Base-by-base conservation (phyloP, 2,797 vertebrate genomes). In the Myotis myotis region DNA sequence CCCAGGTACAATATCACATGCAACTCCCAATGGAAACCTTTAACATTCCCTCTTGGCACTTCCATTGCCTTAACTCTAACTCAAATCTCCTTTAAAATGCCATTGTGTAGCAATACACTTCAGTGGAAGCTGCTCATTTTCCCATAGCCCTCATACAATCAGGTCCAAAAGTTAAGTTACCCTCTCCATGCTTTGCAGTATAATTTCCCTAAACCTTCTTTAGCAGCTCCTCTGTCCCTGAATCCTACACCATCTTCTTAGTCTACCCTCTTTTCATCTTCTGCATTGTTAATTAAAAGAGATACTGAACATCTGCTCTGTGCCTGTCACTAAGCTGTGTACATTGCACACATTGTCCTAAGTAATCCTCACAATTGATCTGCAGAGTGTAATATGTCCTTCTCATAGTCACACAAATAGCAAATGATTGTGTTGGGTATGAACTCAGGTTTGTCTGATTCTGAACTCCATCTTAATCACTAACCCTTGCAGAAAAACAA, bases 301-400 rank as follows among this genome's bases (percentile, higher is more conserved):
- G 4, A 53, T 41, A 44, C 15, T 36, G 17, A 89, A 10, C 17
- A 76, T 76, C 9, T 68, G 20, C n/a, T 33, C 12, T 22, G 16
- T 72, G 38, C 17, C 51, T 78, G 9, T 11, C 30, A 8, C 11
- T 25, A 23, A 11, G 6, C 9, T 80, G n/a, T 53, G 6, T 47
- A 44, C 66, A 81, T 88, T 51, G 60, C 12, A 25, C 15, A 82
- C 23, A 28, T 23, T 51, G 38, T 75, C 36, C n/a, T 30, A 64
- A 82, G n/a, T n/a, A 89, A 76, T 57, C 41, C n/a, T 90, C 68
- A 76, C 36, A 71, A 36, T 38, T 82, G 30, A 28, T 38, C 41
- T 19, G 3, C 13, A 15, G 70, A 17, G n/a, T 57, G 4, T 36
- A n/a, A 53, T 33, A 76, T 4, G 66, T 13, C 2, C 19, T 82